Evolutionary conservation across 2,888 invertebrate genomes (phyloP), one percentile per base, ranked within the genome.

Genomic region (Timandra comae): DNA sequence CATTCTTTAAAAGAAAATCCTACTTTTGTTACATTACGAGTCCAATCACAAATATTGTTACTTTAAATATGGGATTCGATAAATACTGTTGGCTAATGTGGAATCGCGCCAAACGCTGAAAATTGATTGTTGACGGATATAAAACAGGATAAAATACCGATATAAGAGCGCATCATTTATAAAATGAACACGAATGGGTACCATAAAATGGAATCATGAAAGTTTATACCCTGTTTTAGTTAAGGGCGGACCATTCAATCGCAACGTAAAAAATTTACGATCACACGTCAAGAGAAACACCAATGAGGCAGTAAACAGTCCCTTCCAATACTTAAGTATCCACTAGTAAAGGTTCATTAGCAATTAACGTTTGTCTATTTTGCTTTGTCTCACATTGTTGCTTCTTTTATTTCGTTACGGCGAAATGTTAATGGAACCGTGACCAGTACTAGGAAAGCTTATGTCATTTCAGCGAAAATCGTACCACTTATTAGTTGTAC

Each of bases 161-260:
- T 60, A 64, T 61, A 57, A 65, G 63, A 35, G 42, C 41, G 68
- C 66, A 72, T 77, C 70, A 78, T 80, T 81, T 81, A 80, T 79
- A 81, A 82, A 81, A 81, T 78, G 70, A 78, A 79, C 80, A 78
- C 73, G 80, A 78, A 81, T 71, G 63, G 46, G 73, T 58, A 64
- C 63, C 67, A 66, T 82, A 80, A 81, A 81, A 65, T 54, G 61
- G 72, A 80, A 80, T 79, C 82, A 73, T 80, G 77, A 80, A 84
- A 81, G 64, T 80, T 84, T 82, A 84, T 76, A 67, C 65, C 77
- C 76, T 79, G 75, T 78, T 81, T 82, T 80, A 82, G 80, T 80
- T 81, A 77, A 78, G 76, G 78, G 77, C 68, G 63, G 69, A 72
- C 76, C 78, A 80, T 81, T 80, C 79, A 76, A 82, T 80, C 73